These are phyloP conservation scores for Sinocyclocheilus anshuiensis DNA, from an alignment of 2,113 vertebrate species.

Conservation along the genomic window DNA sequence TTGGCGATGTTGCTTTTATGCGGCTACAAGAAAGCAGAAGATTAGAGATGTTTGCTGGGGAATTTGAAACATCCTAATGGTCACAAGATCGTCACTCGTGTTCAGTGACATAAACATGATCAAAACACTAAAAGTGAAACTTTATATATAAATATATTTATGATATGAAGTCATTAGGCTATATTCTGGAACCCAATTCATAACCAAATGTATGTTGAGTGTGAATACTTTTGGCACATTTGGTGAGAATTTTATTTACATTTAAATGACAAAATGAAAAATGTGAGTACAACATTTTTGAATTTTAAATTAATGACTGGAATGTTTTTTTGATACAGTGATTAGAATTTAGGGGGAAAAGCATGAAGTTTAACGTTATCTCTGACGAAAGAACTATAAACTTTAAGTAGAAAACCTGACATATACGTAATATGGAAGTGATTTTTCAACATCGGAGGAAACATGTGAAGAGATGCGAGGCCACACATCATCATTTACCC, in stretches of 20 bases:
- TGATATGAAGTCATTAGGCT: not conserved
- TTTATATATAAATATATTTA: too few species aligned
- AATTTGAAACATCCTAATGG: conserved; percentile 27
- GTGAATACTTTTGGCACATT: not conserved
- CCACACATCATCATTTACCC: not conserved
- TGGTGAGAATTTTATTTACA: not conserved
- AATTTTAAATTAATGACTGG: not conserved
- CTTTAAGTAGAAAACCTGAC: not conserved
- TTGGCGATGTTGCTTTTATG: conserved; percentile 22
- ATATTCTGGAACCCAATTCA: not conserved
- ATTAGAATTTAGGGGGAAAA: not conserved
- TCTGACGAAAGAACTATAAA: not conserved
- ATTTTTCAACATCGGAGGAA: conserved; percentile 25
- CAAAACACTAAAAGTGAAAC: conserved; percentile 39
- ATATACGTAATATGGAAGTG: not conserved
- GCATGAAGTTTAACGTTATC: not conserved
- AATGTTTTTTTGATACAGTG: not conserved
- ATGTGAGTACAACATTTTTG: not conserved
- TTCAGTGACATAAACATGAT: conserved; percentile 15
- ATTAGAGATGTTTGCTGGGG: conserved; percentile 13
- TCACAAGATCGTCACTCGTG: conserved; percentile 54
- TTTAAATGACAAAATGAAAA: not conserved
- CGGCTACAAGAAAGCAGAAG: conserved; percentile 48
- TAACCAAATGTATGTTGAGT: not conserved
- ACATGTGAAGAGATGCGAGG: conserved; percentile 23